phyloP scores from a whole-genome alignment of 2,888 invertebrate species.

The Campopleginae sp. region DNA sequence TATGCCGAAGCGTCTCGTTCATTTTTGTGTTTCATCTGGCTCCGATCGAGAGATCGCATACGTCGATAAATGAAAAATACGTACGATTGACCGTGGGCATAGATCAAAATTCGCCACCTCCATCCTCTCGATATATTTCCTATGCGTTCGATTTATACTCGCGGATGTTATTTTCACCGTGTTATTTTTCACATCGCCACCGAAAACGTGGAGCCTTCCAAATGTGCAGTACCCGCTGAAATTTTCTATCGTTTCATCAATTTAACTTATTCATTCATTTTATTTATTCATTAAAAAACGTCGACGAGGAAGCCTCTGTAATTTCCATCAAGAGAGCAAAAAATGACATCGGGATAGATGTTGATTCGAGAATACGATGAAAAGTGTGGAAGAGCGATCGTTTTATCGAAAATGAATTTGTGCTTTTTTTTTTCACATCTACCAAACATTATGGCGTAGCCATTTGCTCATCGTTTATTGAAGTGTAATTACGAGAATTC shows the following conservation, averaged over 20 bases:
- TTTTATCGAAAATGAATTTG: background rate
- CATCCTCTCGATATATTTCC: conserved; percentile 6
- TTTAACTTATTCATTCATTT: conserved; percentile 5
- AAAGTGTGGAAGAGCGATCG: background rate
- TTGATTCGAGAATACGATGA: background rate
- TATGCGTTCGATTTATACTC: conserved; percentile 8
- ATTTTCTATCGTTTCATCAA: background rate
- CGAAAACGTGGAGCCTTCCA: background rate
- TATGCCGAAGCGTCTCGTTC: conserved; percentile 33
- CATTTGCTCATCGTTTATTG: background rate
- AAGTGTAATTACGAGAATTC: background rate
- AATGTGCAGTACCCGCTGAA: background rate
- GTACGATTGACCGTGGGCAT: conserved; percentile 5
- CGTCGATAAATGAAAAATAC: conserved; percentile 52
- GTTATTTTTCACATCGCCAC: background rate
- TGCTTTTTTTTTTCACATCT: background rate
- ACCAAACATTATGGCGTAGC: background rate
- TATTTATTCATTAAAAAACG: background rate
- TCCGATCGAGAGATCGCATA: conserved; percentile 16
- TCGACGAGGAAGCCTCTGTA: background rate
- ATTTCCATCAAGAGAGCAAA: background rate
- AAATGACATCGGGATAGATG: background rate
- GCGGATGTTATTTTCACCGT: background rate
- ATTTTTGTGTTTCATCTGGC: conserved; percentile 34
- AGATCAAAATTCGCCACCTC: conserved; percentile 33